Conservation (phyloP, 1,140 invertebrate genomes). For the Trichonephila clavata region DNA sequence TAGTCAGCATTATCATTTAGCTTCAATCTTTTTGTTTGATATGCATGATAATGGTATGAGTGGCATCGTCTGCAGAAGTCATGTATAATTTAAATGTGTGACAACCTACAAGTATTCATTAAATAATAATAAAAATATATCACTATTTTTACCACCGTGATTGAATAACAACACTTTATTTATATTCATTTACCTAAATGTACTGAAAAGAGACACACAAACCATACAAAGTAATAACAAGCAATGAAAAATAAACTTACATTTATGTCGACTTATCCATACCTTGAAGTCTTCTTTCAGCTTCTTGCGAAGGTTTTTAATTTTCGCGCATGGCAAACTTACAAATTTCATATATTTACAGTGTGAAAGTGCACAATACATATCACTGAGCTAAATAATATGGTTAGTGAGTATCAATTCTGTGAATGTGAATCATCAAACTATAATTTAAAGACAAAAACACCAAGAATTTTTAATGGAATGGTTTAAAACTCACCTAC, state of each 20-base stretch:
- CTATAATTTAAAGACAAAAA: constrained; percentile 3
- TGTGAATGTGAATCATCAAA: constrained; percentile 1
- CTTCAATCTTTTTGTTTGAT: too few relatives aligned
- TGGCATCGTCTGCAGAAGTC: too few relatives aligned
- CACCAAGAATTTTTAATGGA: constrained; percentile 7
- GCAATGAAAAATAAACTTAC: constrained; percentile 15
- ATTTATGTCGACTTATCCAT: background rate
- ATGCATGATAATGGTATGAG: too few relatives aligned
- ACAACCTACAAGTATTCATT: too few relatives aligned
- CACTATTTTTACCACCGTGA: too few relatives aligned
- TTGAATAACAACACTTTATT: too few relatives aligned
- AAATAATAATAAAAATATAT: too few relatives aligned
- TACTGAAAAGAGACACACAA: background rate
- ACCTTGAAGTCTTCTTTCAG: background rate
- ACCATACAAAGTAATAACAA: background rate
- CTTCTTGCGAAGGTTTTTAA: background rate
- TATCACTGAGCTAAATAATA: constrained; percentile 76
- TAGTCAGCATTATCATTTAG: too few relatives aligned
- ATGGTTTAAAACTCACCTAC: constrained; percentile 77
- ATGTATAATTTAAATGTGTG: too few relatives aligned
- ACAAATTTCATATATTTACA: constrained; percentile 9
- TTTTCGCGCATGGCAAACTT: background rate
- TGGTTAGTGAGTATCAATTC: background rate
- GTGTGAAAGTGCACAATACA: constrained; percentile 56
- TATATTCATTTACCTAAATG: background rate